A percentile compares a stretch with the other conserved stretches of the same genome.
phyloP scores from a whole-genome alignment of 1,140 invertebrate species.

The Lethocerus indicus region DNA sequence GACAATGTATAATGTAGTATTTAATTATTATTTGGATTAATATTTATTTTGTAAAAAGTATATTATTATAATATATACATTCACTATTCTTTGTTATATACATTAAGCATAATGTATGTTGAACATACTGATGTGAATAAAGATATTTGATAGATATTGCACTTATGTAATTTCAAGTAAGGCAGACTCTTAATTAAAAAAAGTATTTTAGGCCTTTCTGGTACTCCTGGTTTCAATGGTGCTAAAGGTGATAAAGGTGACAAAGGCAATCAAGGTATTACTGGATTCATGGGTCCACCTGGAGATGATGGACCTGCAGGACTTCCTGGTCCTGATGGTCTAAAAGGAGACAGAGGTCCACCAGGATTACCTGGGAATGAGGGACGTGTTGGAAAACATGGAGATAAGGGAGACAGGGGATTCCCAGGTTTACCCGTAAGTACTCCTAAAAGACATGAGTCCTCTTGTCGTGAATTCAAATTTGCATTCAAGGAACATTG shows the following conservation, averaged over 20 bases:
- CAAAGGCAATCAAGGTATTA: conserved; percentile 5
- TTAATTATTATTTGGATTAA: too few species aligned
- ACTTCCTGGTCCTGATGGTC: conserved; percentile 19
- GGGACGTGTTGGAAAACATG: conserved; percentile 16
- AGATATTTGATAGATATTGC: too few species aligned
- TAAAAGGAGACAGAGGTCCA: conserved; percentile 18
- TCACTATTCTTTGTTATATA: too few species aligned
- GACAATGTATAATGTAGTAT: too few species aligned
- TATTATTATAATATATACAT: too few species aligned
- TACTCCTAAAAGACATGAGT: background rate
- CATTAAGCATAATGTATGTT: too few species aligned
- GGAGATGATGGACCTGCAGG: conserved; percentile 31
- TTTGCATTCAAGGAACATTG: conserved; percentile 22
- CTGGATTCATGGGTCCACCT: conserved; percentile 25
- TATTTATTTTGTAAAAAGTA: too few species aligned
- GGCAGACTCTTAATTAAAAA: background rate
- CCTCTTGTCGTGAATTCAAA: conserved; percentile 16
- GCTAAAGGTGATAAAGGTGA: conserved; percentile 6
- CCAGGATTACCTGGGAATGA: conserved; percentile 16
- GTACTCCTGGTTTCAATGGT: conserved; percentile 21
- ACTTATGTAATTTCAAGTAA: background rate
- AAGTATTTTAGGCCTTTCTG: conserved; percentile 33
- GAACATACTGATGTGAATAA: too few species aligned
- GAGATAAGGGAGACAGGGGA: conserved; percentile 20
- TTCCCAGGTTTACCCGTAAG: conserved; percentile 19